phyloP scores from a whole-genome alignment of 2,113 vertebrate genomes.

The Apaloderma vittatum region DNA sequence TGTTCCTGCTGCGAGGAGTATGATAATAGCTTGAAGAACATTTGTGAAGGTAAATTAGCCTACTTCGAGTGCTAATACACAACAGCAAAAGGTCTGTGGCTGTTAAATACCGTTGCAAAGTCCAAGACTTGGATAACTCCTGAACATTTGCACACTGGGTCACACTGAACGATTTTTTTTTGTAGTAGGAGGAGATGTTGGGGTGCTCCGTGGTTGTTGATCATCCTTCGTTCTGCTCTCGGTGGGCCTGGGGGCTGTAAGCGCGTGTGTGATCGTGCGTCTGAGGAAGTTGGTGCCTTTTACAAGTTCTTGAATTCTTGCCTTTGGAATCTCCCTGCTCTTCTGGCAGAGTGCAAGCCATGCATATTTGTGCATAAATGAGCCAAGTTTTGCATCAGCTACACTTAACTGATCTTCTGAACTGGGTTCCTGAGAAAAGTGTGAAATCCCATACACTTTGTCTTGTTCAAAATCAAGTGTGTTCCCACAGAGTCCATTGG shows the following conservation, averaged over 20 bases:
- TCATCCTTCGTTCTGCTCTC: rapidly evolving
- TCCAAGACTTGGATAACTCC: background rate
- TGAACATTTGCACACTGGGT: background rate
- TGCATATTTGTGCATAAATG: background rate
- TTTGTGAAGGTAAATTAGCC: constrained; percentile 29
- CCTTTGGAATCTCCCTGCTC: background rate
- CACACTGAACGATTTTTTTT: background rate
- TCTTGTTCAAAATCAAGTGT: background rate
- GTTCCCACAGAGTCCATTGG: constrained; percentile 41
- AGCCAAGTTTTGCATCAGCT: background rate
- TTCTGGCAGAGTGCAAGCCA: background rate
- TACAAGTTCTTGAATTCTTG: background rate
- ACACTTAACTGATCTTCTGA: background rate
- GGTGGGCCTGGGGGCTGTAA: background rate
- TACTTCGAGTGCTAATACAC: background rate
- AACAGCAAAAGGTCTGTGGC: background rate
- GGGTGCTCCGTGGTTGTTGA: background rate
- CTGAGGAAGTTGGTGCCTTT: background rate
- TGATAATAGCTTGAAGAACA: constrained; percentile 19
- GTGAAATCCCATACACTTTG: background rate
- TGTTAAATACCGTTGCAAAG: background rate
- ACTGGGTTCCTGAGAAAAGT: background rate
- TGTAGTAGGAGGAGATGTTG: background rate
- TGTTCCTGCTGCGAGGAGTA: constrained; percentile 23
- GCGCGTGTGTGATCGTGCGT: background rate